These are phyloP conservation scores for Castor canadensis DNA, from an alignment of 2,113 vertebrate species.

Conservation along the genomic window DNA sequence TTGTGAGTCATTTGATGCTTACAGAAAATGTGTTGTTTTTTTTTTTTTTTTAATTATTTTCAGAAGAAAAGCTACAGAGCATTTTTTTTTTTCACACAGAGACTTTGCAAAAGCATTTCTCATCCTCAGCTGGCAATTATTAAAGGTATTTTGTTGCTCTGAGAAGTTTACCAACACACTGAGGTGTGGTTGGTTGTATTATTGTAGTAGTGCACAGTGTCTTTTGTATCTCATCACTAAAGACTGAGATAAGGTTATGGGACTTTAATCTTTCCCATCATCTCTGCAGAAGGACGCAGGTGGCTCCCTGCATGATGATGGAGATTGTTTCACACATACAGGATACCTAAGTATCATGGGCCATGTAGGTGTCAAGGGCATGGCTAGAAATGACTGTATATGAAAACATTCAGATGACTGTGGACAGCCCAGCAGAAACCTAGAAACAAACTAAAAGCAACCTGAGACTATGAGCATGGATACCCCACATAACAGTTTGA, in stretches of 20 bases:
- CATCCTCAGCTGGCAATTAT: neutral
- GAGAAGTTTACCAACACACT: neutral
- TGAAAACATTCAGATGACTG: neutral
- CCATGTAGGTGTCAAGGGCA: neutral
- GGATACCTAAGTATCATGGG: neutral
- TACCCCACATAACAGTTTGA: neutral
- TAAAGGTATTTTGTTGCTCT: neutral
- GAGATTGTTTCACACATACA: neutral
- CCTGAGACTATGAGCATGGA: neutral
- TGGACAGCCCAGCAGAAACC: neutral
- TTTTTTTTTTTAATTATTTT: conserved; percentile 53
- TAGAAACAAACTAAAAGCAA: neutral
- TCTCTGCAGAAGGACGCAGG: neutral
- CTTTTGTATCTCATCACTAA: conserved; percentile 14
- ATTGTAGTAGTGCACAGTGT: neutral
- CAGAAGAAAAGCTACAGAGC: neutral
- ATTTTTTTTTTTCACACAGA: neutral
- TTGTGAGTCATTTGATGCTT: neutral
- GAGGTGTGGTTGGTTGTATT: neutral
- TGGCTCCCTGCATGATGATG: neutral
- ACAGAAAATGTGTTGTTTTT: conserved; percentile 30
- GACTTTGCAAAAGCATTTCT: conserved; percentile 4
- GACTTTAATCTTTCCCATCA: neutral
- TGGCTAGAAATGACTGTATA: neutral
- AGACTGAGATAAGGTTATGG: neutral